Evolutionary conservation across 2,888 invertebrate species (phyloP), one percentile per base, ranked within the genome.

Genomic region (Tortricodes alternella): DNA sequence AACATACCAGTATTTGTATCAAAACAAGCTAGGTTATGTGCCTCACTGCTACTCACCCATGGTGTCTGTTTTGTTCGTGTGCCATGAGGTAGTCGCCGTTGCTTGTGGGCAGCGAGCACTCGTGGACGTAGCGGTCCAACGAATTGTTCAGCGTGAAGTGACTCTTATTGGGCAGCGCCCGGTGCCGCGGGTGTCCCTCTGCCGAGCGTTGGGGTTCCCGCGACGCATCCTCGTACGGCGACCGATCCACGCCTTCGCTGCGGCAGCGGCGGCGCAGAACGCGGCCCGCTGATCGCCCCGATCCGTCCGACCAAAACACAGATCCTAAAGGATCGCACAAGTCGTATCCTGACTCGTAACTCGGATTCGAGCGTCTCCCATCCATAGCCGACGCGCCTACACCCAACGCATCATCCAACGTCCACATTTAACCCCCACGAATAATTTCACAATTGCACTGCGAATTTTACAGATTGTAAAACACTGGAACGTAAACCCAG

Each of bases 41-140:
- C 3, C 5, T 3, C 21, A 21, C 21, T 21, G 50, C 57, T 48
- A 66, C 84, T 83, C 63, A 89, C 89, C 82, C 73, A 61, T 79
- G 68, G 63, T 78, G 76, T 62, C 73, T 73, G 56, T 80, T 77
- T 46, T 74, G 80, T 57, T 89, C 86, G 60, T 83, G 83, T 46
- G 87, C 75, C 89, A 89, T 89, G 63, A 81, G 69, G 78, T 78
- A 88, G 77, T 89, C 89, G 18, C 89, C 89, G 89, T 88, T 88
- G 61, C 83, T 78, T 39, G 77, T 71, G n/a, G 87, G 84, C 59
- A 86, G 70, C 32, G 73, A 73, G 64, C 85, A 88, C 78, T 89
- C 89, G 80, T 82, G 81, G 46, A 73, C 77, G 62, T 80, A 87
- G 60, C 83, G 70, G 41, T 81, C 76, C 39, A 61, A 60, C 11